Evolutionary conservation across 2,888 invertebrate species (phyloP).

Genomic region (Macrophya alboannulata): DNA sequence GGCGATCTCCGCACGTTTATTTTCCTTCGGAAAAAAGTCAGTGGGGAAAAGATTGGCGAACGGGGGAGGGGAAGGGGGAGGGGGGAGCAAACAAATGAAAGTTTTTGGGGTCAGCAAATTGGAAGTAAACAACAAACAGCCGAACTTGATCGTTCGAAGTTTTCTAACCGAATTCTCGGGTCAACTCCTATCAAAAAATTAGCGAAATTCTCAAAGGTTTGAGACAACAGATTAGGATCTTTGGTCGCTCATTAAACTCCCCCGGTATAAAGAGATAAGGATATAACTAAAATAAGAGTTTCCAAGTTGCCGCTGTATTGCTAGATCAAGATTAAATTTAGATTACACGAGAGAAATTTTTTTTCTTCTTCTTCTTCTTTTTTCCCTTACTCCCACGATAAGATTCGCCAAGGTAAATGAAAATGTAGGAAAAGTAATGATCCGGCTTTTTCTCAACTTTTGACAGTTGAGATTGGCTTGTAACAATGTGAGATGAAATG

Average conservation of each 20-base stretch:
- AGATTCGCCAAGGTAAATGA: not conserved
- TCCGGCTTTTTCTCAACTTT: not conserved
- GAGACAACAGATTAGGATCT: constrained; percentile 16
- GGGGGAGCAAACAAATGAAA: constrained; percentile 13
- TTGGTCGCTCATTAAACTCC: constrained; percentile 8
- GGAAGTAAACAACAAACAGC: constrained; percentile 36
- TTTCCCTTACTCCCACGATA: too few species aligned
- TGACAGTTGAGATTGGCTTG: not conserved
- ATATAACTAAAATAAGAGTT: not conserved
- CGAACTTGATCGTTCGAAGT: constrained; percentile 34
- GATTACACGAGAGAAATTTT: not conserved
- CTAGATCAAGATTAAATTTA: constrained; percentile 12
- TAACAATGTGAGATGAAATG: not conserved
- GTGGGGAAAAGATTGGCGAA: too few species aligned
- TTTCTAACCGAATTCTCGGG: constrained; percentile 1
- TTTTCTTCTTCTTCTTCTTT: not conserved
- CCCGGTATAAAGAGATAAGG: not conserved
- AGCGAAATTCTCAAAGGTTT: not conserved
- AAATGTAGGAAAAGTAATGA: constrained; percentile 11
- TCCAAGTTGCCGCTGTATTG: not conserved
- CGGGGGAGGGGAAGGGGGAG: not conserved
- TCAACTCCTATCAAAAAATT: constrained; percentile 22
- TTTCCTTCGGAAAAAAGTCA: not conserved
- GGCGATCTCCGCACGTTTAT: constrained; percentile 18
- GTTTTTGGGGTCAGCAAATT: constrained; percentile 36